These are phyloP conservation scores for Melopsittacus undulatus DNA, from an alignment of 2,797 vertebrate genomes.

Conservation along the genomic window DNA sequence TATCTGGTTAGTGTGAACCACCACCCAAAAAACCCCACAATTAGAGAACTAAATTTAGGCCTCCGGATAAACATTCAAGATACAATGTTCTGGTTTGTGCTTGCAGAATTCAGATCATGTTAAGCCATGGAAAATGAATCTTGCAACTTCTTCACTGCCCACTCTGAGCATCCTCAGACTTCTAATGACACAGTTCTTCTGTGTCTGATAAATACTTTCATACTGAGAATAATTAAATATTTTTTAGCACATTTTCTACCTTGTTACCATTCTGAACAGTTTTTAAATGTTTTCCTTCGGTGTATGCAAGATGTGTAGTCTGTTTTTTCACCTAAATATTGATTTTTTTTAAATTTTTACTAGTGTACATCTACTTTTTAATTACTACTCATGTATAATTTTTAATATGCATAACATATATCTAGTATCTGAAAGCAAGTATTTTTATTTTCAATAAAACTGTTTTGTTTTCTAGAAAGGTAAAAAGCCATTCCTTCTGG, in stretches of 20 bases:
- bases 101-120: not conserved
- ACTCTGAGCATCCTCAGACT: not conserved
- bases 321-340: not conserved
- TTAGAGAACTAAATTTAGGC: not conserved
- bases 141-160: not conserved
- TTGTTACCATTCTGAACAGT: not conserved
- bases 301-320: not conserved
- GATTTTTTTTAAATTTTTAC: not conserved
- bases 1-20: not conserved
- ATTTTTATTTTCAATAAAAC: not conserved
- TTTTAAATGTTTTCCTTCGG: not conserved
- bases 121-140: not conserved
- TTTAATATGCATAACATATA: not conserved
- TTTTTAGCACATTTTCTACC: not conserved
- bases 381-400: not conserved
- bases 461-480: conserved; percentile 76
- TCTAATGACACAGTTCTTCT: not conserved
- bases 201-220: not conserved
- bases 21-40: rapidly evolving
- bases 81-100: not conserved
- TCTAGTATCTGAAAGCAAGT: not conserved
- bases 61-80: not conserved
- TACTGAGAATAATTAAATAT: not conserved
- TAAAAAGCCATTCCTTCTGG: conserved; percentile 84
- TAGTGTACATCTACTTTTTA: not conserved